A percentile compares a stretch with the other conserved stretches of the same genome.
Conservation (phyloP, 2,888 invertebrate genomes). For the Microplitis manilae region DNA sequence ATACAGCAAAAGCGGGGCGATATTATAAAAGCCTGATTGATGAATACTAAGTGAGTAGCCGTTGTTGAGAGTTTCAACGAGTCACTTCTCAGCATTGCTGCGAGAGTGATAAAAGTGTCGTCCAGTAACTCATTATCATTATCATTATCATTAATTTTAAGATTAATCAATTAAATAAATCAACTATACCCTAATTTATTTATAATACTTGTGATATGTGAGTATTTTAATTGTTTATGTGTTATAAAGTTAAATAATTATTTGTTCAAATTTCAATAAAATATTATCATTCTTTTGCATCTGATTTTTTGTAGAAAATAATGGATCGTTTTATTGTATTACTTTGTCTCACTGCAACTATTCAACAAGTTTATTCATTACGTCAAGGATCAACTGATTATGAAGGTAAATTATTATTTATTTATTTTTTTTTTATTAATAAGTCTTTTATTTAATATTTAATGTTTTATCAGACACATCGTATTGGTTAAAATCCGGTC, state of each 20-base stretch:
- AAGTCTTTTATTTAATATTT: neutral
- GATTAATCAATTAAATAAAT: too few species aligned
- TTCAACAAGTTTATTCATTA: conserved; percentile 46
- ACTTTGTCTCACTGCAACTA: conserved; percentile 42
- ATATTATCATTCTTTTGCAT: neutral
- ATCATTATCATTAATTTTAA: conserved; percentile 9
- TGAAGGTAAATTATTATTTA: conserved; percentile 55
- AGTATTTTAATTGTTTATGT: neutral
- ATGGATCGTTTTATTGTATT: conserved; percentile 40
- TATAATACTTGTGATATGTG: neutral
- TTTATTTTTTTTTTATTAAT: neutral
- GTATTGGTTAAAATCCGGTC: conserved; percentile 67
- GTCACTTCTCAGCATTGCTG: conserved; percentile 32
- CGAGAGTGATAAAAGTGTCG: conserved; percentile 35
- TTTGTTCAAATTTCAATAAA: neutral
- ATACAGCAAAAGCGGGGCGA: conserved; percentile 15
- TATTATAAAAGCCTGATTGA: conserved; percentile 31
- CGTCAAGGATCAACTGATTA: conserved; percentile 54
- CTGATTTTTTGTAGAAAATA: conserved; percentile 38
- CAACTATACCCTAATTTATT: neutral
- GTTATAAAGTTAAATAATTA: neutral
- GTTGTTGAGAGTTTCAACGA: conserved; percentile 27
- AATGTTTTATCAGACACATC: conserved; percentile 57
- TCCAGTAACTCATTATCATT: conserved; percentile 25
- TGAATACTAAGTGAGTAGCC: conserved; percentile 32